Conservation (phyloP, 2,888 invertebrate genomes). For the Pammene fasciana region DNA sequence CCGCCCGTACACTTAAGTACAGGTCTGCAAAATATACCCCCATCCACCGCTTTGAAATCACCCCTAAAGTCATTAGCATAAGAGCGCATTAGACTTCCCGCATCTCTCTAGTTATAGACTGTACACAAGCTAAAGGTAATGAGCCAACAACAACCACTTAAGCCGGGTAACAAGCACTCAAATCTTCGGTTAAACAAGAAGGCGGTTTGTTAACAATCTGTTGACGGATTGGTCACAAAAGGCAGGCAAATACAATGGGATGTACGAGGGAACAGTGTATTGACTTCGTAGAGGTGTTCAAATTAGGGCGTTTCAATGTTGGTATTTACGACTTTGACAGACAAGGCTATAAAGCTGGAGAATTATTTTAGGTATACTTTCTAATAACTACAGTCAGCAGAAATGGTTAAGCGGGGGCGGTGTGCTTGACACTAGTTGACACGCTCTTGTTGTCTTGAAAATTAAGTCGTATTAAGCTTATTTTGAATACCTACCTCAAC, state of each 20-base stretch:
- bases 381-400: neutral
- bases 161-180: conserved; percentile 43
- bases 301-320: conserved; percentile 1
- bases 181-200: conserved; percentile 58
- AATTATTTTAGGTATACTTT: neutral
- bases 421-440: too few species aligned
- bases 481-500: too few species aligned
- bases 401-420: too few species aligned
- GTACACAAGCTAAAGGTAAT: conserved; percentile 49
- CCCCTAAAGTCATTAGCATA: neutral
- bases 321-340: neutral
- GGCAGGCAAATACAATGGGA: conserved; percentile 13
- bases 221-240: conserved; percentile 44
- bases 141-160: conserved; percentile 57
- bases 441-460: too few species aligned
- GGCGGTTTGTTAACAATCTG: conserved; percentile 46
- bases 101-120: neutral
- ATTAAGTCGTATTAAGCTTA: too few species aligned
- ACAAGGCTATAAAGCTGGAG: neutral
- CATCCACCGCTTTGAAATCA: neutral
- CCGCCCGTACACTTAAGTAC: conserved; percentile 2
- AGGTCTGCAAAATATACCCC: neutral
- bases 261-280: neutral
- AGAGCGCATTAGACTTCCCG: neutral
- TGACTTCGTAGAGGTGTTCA: conserved; percentile 6